Conservation (phyloP, 2,113 vertebrate species). For the Forbesichthys papilliferus region DNA sequence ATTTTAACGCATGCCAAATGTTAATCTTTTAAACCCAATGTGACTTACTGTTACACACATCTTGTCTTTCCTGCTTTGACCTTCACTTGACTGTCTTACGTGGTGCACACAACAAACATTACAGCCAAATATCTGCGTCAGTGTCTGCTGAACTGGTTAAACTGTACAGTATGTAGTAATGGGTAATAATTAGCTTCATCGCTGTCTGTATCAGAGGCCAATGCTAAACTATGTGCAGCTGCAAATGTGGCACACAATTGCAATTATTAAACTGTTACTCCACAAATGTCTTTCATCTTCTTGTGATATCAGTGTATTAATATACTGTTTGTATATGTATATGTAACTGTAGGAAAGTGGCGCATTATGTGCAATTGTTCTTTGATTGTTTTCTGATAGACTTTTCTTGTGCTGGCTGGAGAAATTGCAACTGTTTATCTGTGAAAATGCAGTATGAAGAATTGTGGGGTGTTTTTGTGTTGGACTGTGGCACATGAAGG, state of each 20-base stretch:
- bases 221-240: slow-evolving; percentile 54
- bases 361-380: slow-evolving; percentile 33
- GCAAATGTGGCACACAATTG: slow-evolving; percentile 31
- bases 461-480: slow-evolving; percentile 6
- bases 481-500: not conserved
- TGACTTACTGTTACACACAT: slow-evolving; percentile 50
- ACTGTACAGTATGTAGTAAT: slow-evolving; percentile 43
- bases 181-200: slow-evolving; percentile 52
- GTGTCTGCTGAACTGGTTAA: slow-evolving; percentile 76
- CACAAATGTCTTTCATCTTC: slow-evolving; percentile 49
- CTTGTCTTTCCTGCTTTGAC: slow-evolving; percentile 37
- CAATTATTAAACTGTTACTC: slow-evolving; percentile 50
- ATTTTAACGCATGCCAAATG: slow-evolving; percentile 86
- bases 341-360: slow-evolving; percentile 22
- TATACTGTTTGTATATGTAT: not conserved
- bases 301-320: slow-evolving; percentile 50
- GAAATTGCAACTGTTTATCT: slow-evolving; percentile 19
- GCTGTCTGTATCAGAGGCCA: slow-evolving; percentile 40
- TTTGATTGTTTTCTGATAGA: slow-evolving; percentile 19
- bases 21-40: slow-evolving; percentile 53
- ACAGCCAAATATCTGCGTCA: slow-evolving; percentile 77
- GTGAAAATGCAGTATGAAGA: slow-evolving; percentile 41
- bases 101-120: slow-evolving; percentile 40
- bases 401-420: slow-evolving; percentile 31
- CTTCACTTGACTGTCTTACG: slow-evolving; percentile 33